Conservation (phyloP, 2,888 invertebrate species). For the Lymantria dispar region DNA sequence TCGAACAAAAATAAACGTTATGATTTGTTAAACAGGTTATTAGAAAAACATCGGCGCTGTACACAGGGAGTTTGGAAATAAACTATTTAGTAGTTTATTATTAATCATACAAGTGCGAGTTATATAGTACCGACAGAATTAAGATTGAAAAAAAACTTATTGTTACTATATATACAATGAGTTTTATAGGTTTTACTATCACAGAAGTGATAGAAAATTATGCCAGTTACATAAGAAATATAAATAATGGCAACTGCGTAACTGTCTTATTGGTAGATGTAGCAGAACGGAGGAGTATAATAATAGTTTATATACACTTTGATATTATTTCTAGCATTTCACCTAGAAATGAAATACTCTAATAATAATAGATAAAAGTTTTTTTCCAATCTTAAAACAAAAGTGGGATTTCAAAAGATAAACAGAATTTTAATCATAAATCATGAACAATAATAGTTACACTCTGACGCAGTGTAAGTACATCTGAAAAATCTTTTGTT, state of each 20-base stretch:
- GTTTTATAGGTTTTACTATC: conserved; percentile 12
- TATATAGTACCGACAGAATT: conserved; percentile 5
- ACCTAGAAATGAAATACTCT: conserved; percentile 34
- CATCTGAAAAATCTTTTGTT: conserved; percentile 79
- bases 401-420: conserved; percentile 61
- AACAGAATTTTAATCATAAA: conserved; percentile 70
- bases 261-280: conserved; percentile 17
- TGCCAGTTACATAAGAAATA: conserved; percentile 2
- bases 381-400: conserved; percentile 50
- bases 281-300: no score
- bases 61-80: conserved; percentile 61
- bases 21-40: conserved; percentile 77
- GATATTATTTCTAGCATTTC: conserved; percentile 26
- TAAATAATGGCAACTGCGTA: conserved; percentile 34
- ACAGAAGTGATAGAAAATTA: no score
- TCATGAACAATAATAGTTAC: conserved; percentile 68
- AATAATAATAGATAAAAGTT: conserved; percentile 38
- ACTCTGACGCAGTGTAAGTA: conserved; percentile 64
- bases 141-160: conserved; percentile 14
- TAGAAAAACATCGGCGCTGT: conserved; percentile 71
- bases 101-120: background rate
- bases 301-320: conserved; percentile 24
- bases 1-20: conserved; percentile 76
- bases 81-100: conserved; percentile 39
- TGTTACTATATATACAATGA: conserved; percentile 12